Evolutionary conservation across 2,888 invertebrate species (phyloP), one percentile per base, ranked within the genome.

Genomic region (Neria commutata): DNA sequence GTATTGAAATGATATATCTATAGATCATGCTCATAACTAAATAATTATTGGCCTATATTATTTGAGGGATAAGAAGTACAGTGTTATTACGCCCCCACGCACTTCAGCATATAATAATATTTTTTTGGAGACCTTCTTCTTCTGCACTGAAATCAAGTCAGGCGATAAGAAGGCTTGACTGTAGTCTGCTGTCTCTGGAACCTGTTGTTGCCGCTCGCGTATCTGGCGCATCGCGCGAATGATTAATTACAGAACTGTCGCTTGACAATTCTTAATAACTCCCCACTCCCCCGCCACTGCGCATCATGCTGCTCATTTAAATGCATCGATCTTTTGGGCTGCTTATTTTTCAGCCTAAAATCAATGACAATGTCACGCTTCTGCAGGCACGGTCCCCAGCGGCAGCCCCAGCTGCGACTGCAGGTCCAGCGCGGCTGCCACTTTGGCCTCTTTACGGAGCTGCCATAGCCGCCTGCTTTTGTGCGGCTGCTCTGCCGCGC

Each of bases 181-280:
- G 29, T 8, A 8, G 14, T 19, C 42, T 42, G 42, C 42, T 14
- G 42, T 8, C 42, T 17, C 19, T n/a, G n/a, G 42, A 42, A 42
- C 42, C 42, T 42, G 42, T 42, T 42, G 42, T n/a, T n/a, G n/a
- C n/a, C 42, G 19, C 14, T 14, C 37, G 37, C 37, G n/a, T n/a
- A 42, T 42, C 14, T 14, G 14, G 37, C 37, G n/a, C 37, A 42
- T 42, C 42, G 17, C 42, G 19, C 56, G 57, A 61, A 73, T 72
- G 75, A 72, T 72, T 75, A 72, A 72, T 72, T 69, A 67, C 64
- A 58, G 48, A 48, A 48, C 34, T 55, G 54, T 55, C 34, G 65
- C 58, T 67, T 67, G 66, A 67, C 69, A 67, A 63, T 63, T 63
- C 65, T 63, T 64, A 59, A 50, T 48, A n/a, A n/a, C n/a, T n/a